These are phyloP conservation scores for Sebastes matsubarae DNA, from an alignment of 2,797 vertebrate species.

Conservation along the genomic window DNA sequence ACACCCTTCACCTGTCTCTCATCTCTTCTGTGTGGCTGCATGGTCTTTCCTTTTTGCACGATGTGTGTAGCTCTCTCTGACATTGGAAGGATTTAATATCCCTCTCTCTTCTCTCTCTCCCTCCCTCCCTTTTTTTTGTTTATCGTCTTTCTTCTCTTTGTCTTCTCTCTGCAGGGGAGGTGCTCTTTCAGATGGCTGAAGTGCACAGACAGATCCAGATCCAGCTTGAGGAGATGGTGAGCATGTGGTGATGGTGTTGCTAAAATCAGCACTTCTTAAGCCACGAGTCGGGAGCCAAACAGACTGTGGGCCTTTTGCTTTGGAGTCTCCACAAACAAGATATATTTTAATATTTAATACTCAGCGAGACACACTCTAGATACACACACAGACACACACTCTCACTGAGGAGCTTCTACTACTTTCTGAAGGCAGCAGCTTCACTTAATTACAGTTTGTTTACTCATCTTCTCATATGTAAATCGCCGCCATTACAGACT, in stretches of 20 bases:
- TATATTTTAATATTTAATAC: slow-evolving; percentile 17
- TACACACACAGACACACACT: not conserved
- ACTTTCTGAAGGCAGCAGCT: not conserved
- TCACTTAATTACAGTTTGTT: not conserved
- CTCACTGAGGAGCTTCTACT: not conserved
- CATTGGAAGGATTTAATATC: slow-evolving; percentile 36
- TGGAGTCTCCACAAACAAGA: slow-evolving; percentile 1
- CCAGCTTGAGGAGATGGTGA: slow-evolving; percentile 98
- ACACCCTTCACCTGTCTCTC: slow-evolving; percentile 51
- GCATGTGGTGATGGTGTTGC: slow-evolving; percentile 60
- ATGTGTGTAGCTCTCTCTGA: slow-evolving; percentile 30
- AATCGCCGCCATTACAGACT: slow-evolving; percentile 2
- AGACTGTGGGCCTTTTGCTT: slow-evolving; percentile 31
- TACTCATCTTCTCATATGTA: slow-evolving; percentile 1
- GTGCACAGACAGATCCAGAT: slow-evolving; percentile 98
- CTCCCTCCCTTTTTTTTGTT: slow-evolving; percentile 20
- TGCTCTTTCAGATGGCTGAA: slow-evolving; percentile 99
- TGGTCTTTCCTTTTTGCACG: slow-evolving; percentile 68
- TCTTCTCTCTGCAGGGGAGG: slow-evolving; percentile 87
- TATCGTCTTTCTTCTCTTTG: slow-evolving; percentile 26
- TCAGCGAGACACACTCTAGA: not conserved
- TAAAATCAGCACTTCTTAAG: slow-evolving; percentile 39
- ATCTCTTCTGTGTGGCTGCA: slow-evolving; percentile 73
- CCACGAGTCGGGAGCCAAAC: slow-evolving; percentile 9
- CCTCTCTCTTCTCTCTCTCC: slow-evolving; percentile 20